Conservation (phyloP, 2,113 vertebrate genomes). For the Ardeotis arabs region DNA sequence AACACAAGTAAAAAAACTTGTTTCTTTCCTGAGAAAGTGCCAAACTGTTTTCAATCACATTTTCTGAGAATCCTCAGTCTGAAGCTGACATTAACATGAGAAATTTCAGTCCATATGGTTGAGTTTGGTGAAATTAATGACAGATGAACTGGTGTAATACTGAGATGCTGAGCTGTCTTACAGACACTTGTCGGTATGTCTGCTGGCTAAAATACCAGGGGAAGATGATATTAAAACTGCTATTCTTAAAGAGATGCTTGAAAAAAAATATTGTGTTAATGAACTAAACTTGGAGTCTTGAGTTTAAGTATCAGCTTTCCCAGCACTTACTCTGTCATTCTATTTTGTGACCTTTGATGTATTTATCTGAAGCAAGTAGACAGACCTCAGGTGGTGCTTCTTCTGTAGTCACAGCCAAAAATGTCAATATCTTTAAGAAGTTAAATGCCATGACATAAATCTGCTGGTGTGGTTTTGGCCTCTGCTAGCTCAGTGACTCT, state of each 20-base stretch:
- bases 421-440: background rate
- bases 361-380: background rate
- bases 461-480: background rate
- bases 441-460: background rate
- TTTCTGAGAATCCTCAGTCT: background rate
- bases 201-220: background rate
- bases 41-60: background rate
- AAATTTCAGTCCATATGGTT: background rate
- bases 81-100: background rate
- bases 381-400: background rate
- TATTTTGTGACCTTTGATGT: background rate
- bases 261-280: background rate
- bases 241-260: background rate
- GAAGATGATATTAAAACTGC: background rate
- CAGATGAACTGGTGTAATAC: background rate
- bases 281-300: background rate
- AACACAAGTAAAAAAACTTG: background rate
- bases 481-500: background rate
- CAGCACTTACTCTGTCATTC: background rate
- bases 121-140: background rate
- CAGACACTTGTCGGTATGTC: background rate
- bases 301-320: background rate
- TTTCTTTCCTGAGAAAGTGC: background rate
- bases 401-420: background rate
- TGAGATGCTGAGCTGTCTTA: background rate